Evolutionary conservation across 2,113 vertebrate genomes (phyloP), one percentile per base, ranked within the genome.

Genomic region (Malurus cyaneus): DNA sequence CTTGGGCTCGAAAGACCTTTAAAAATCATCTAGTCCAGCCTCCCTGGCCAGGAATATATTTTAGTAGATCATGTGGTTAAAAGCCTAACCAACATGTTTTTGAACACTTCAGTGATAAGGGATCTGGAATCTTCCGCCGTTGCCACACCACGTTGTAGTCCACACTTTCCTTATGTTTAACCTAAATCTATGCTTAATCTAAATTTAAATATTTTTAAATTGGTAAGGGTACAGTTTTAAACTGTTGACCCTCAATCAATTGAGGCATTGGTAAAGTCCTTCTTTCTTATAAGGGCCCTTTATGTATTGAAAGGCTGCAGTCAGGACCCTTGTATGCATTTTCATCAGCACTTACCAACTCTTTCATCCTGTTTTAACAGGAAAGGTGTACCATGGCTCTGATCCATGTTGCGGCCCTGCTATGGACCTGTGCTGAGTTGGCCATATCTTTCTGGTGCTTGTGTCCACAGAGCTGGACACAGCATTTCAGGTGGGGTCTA

Each of bases 261-360:
- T n/a, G 16, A 36, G 8, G 14, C 21, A 21, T 21, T 53, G 15
- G 2, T 80, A 61, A 87, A n/a, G 8, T 52, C 18, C 70, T 13
- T 49, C 6, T 84, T 39, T 72, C 21, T 76, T 80, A 15, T 1
- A 70, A 25, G 18, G 0, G 0, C 14, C 4, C 2, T 42, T 47
- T 41, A 52, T 18, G 2, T 52, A 16, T n/a, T 50, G 25, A 32
- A 79, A 65, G 12, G 11, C 18, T 25, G 4, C 7, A 39, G 0
- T 47, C 3, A 12, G 11, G 23, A 66, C 17, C 6, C 17, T 65
- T 4, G 1, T 36, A 8, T 66, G 28, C 10, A 8, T 78, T 85
- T 59, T 87, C 16, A 26, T 19, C 19, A 77, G 14, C 44, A 54
- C 24, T 57, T 29, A 29, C 12, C 6, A 41, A 2, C 14, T 69